Conservation (phyloP, 1,140 invertebrate genomes). For the Rhagoletis pomonella region DNA sequence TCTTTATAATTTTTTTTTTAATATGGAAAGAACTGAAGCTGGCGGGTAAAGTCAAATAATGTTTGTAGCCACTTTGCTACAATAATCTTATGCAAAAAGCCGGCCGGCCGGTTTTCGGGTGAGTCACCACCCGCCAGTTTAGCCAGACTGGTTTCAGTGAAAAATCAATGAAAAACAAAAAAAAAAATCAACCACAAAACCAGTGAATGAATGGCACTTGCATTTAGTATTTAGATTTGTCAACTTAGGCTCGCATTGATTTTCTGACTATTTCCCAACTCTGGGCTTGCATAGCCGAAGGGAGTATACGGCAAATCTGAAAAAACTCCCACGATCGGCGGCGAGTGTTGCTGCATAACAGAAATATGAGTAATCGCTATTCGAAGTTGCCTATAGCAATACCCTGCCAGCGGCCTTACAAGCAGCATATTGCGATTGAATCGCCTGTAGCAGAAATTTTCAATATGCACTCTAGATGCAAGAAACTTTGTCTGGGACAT, state of each 20-base stretch:
- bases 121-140: neutral
- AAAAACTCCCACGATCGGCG: slow-evolving; percentile 29
- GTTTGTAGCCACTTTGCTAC: too few relatives aligned
- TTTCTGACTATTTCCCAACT: slow-evolving; percentile 20
- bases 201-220: slow-evolving; percentile 35
- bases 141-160: neutral
- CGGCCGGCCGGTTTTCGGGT: slow-evolving; percentile 17
- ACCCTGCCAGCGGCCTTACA: neutral
- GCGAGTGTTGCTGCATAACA: neutral
- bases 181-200: neutral
- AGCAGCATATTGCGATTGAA: neutral
- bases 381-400: neutral
- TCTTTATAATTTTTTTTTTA: too few relatives aligned
- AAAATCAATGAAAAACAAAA: neutral
- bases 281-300: neutral
- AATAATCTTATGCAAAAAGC: too few relatives aligned
- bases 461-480: neutral
- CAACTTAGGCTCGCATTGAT: neutral
- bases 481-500: too few relatives aligned
- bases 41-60: too few relatives aligned
- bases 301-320: neutral
- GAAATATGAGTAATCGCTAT: slow-evolving; percentile 45
- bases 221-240: neutral
- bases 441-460: slow-evolving; percentile 22
- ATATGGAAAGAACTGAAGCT: too few relatives aligned